phyloP scores from a whole-genome alignment of 2,888 invertebrate genomes.

The Epicampocera succincta region DNA sequence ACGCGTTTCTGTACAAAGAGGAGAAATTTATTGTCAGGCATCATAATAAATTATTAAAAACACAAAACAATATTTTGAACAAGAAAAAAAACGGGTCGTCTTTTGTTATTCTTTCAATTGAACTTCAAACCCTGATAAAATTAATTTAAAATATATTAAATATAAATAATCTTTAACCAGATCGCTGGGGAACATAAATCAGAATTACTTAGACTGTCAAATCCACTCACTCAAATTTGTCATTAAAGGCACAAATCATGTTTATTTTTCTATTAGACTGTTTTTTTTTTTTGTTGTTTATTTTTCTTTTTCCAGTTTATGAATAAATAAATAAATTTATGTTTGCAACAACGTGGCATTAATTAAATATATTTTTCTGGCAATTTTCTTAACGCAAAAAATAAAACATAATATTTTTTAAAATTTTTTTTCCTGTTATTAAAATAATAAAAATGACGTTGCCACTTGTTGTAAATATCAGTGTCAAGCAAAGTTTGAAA shows the following conservation, averaged over 20 bases:
- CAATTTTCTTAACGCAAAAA: neutral
- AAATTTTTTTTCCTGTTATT: constrained; percentile 19
- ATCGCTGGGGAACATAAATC: neutral
- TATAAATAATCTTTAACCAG: neutral
- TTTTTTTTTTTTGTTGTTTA: constrained; percentile 5
- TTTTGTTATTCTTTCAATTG: neutral
- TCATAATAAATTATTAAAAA: no score
- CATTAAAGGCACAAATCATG: constrained; percentile 44
- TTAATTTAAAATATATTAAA: constrained; percentile 10
- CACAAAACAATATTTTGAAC: no score
- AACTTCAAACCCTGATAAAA: no score
- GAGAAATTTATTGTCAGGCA: neutral
- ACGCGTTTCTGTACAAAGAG: neutral
- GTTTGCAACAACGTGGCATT: no score
- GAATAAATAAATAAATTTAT: constrained; percentile 16
- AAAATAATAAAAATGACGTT: constrained; percentile 56
- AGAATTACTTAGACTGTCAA: constrained; percentile 25
- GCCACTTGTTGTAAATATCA: constrained; percentile 67
- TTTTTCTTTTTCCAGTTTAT: neutral
- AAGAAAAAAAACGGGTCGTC: neutral
- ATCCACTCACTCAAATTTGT: constrained; percentile 33
- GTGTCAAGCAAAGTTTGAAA: constrained; percentile 64
- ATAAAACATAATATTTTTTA: neutral
- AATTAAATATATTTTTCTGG: neutral
- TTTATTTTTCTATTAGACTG: constrained; percentile 12